These are phyloP conservation scores for Spermophilus dauricus DNA, from an alignment of 2,113 vertebrate genomes.

Conservation along the genomic window DNA sequence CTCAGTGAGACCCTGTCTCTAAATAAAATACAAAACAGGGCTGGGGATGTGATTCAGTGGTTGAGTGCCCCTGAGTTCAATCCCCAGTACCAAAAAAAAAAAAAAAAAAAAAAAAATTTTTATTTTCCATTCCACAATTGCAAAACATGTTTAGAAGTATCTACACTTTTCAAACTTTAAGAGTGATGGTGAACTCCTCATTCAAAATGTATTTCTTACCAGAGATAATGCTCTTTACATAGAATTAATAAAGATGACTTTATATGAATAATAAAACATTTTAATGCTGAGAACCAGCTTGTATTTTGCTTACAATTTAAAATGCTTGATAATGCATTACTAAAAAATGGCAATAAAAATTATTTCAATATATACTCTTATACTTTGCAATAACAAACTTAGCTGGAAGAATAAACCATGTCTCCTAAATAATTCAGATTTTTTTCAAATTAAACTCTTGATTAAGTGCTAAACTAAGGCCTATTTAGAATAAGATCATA, in stretches of 20 bases:
- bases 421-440: not conserved
- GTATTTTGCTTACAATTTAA: conserved; percentile 11
- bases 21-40: too few relatives aligned
- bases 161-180: not conserved
- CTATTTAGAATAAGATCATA: not conserved
- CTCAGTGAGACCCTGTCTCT: too few relatives aligned
- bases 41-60: too few relatives aligned
- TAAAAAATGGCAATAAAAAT: not conserved
- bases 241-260: not conserved
- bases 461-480: not conserved
- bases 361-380: not conserved
- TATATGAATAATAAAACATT: not conserved
- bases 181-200: not conserved
- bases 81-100: too few relatives aligned
- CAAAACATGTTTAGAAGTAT: not conserved
- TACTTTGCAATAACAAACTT: not conserved
- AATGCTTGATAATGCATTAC: not conserved
- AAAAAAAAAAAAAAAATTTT: not conserved
- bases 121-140: not conserved
- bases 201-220: not conserved
- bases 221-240: not conserved
- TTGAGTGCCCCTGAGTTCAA: too few relatives aligned
- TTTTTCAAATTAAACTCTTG: not conserved
- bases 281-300: not conserved
- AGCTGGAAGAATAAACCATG: not conserved